Percentiles rank a stretch among this genome's conserved stretches.
Evolutionary conservation across 37 sponge, comb jelly and placozoan genomes (phyloP).

Genomic region (Ephydatia muelleri): DNA sequence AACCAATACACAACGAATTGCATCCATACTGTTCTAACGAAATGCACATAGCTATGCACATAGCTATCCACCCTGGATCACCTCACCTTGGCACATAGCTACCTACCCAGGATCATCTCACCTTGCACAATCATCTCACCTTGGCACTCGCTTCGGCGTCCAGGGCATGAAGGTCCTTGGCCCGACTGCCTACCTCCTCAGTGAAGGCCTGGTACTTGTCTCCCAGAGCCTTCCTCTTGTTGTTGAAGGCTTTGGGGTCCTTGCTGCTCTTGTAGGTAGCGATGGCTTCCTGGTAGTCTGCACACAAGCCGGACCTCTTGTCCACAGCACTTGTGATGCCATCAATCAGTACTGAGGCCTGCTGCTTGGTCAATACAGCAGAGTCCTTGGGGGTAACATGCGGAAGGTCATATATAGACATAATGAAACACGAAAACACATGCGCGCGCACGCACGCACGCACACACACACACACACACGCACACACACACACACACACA

Average conservation of each 20-base stretch:
- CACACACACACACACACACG: not conserved
- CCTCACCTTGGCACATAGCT: not conserved
- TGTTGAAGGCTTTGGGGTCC: conserved; percentile 56
- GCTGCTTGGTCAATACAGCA: conserved; percentile 50
- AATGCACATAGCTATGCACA: not conserved
- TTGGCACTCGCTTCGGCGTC: conserved; percentile 44
- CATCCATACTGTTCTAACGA: not conserved
- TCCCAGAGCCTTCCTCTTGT: conserved; percentile 37
- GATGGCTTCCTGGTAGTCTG: conserved; percentile 30
- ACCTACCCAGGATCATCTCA: not conserved
- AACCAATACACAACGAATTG: too few relatives aligned
- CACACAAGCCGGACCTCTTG: conserved; percentile 17
- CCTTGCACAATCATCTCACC: conserved; percentile 5
- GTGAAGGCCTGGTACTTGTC: conserved; percentile 24
- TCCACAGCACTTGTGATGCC: conserved; percentile 31
- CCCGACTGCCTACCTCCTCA: conserved; percentile 18
- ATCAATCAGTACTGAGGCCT: conserved; percentile 58
- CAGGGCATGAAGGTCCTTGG: conserved; percentile 22
- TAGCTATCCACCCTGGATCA: not conserved
- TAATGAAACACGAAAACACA: not conserved
- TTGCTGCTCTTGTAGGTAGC: conserved; percentile 52
- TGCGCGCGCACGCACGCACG: not conserved
- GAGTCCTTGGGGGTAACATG: conserved; percentile 25
- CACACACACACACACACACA: not conserved
- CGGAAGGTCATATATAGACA: not conserved